Conservation (phyloP, 2,113 vertebrate genomes). For the Oxygymnocypris stewartii region DNA sequence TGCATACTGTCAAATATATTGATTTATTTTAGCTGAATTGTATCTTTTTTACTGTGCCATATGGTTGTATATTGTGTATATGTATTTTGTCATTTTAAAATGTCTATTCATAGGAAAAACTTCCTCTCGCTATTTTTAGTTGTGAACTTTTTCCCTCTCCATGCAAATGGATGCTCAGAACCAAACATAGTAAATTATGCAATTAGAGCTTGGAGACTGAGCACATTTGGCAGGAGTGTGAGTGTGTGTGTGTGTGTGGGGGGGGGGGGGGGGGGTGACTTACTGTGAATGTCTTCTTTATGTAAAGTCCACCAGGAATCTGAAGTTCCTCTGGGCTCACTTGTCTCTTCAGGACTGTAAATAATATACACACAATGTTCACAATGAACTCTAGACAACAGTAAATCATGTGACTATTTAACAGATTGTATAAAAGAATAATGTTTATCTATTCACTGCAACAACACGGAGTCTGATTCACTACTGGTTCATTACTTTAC, state of each 20-base stretch:
- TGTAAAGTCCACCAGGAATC: conserved; percentile 85
- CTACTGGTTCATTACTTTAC: background rate
- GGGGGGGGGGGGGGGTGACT: conserved; percentile 52
- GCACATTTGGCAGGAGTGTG: background rate
- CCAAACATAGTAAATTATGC: conserved; percentile 19
- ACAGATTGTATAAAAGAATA: background rate
- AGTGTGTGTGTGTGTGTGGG: background rate
- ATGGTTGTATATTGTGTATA: background rate
- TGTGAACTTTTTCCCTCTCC: background rate
- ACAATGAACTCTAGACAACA: background rate
- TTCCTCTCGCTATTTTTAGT: conserved; percentile 37
- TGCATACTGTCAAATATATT: background rate
- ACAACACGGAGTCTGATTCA: background rate
- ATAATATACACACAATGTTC: conserved; percentile 47
- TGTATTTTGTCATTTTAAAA: background rate
- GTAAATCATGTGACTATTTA: conserved; percentile 5
- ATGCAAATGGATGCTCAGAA: conserved; percentile 11
- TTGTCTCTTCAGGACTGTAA: conserved; percentile 89
- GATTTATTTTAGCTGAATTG: background rate
- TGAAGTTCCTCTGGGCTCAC: conserved; percentile 92
- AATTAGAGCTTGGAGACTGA: background rate
- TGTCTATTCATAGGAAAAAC: background rate
- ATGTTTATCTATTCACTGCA: background rate
- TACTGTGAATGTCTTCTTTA: conserved; percentile 96
- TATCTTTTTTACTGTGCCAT: background rate